A percentile compares a stretch with the other conserved stretches of the same genome.
Conservation (phyloP, 2,113 vertebrate species). For the Colius striatus region DNA sequence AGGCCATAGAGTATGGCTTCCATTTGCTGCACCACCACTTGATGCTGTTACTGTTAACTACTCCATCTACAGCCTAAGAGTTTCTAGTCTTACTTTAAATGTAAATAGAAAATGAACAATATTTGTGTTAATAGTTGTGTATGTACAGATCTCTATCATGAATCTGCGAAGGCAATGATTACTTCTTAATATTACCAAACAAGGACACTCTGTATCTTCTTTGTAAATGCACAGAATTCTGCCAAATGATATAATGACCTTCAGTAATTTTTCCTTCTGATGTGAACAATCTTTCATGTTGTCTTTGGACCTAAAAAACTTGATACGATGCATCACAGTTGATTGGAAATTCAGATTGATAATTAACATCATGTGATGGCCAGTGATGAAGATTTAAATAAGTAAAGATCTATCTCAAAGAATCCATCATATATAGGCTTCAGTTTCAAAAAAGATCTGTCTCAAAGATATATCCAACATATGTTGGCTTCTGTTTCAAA, state of each 20-base stretch:
- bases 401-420: background rate
- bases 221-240: background rate
- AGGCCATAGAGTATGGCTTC: background rate
- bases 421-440: background rate
- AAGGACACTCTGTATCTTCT: background rate
- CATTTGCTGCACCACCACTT: background rate
- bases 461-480: background rate
- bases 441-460: background rate
- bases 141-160: background rate
- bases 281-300: background rate
- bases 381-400: background rate
- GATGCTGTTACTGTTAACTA: background rate
- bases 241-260: background rate
- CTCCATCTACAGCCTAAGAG: background rate
- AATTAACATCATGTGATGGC: background rate
- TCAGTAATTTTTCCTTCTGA: background rate
- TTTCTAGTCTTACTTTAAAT: background rate
- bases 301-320: background rate
- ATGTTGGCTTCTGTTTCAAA: background rate
- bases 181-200: background rate
- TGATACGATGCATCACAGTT: background rate
- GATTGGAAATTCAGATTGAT: background rate
- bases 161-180: background rate
- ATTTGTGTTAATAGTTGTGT: background rate
- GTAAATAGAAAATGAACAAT: background rate